phyloP scores from a whole-genome alignment of 1,140 invertebrate genomes.

The Alviniconcha marisindica region DNA sequence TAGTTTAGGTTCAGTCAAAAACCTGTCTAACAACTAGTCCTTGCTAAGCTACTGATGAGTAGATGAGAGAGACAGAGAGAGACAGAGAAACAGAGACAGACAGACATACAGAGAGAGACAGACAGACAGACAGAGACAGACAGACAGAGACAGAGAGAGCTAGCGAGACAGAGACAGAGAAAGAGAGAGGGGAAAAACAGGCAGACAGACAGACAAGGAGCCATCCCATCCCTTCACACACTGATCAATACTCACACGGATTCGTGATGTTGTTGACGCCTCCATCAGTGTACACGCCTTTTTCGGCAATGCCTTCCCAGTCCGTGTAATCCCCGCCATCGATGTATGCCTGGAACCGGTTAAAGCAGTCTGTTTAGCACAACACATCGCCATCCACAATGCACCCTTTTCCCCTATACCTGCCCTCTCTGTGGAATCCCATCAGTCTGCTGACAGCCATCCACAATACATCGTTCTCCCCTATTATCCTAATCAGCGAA shows the following conservation, averaged over 20 bases:
- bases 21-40: no score
- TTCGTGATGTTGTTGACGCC: conserved; percentile 42
- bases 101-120: conserved; percentile 22
- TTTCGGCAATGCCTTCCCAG: conserved; percentile 48
- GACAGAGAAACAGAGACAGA: not conserved
- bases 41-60: no score
- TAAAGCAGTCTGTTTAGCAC: no score
- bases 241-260: conserved; percentile 27
- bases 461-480: no score
- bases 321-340: conserved; percentile 46
- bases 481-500: no score
- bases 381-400: no score
- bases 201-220: not conserved
- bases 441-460: no score
- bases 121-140: conserved; percentile 10
- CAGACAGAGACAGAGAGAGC: not conserved
- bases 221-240: not conserved
- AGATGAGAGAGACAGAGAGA: not conserved
- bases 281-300: conserved; percentile 47
- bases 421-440: no score
- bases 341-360: conserved; percentile 49
- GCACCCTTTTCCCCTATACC: no score
- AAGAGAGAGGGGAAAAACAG: not conserved
- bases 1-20: no score
- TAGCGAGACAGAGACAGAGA: not conserved